Evolutionary conservation across 2,888 invertebrate species (phyloP).

Genomic region (Rhagonycha fulva): DNA sequence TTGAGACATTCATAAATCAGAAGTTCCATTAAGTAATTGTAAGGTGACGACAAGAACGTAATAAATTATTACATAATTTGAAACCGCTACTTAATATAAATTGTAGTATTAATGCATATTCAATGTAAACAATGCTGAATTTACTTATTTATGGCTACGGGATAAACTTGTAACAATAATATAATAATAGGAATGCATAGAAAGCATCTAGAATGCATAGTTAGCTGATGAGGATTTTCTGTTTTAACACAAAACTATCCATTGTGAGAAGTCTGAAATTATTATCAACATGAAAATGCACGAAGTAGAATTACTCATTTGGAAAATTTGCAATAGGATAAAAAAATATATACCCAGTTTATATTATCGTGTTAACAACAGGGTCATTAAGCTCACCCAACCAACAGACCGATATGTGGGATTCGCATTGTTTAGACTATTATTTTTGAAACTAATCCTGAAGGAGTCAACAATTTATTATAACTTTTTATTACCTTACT

Average conservation of each 20-base stretch:
- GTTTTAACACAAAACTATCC: not conserved
- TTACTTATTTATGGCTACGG: not conserved
- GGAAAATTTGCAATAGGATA: not conserved
- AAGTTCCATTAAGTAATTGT: constrained; percentile 31
- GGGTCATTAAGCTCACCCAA: too few species aligned
- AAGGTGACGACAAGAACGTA: constrained; percentile 34
- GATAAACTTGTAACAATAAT: not conserved
- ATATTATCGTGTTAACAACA: too few species aligned
- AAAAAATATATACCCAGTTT: not conserved
- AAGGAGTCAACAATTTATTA: too few species aligned
- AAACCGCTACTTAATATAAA: constrained; percentile 14
- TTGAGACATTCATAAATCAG: constrained; percentile 31
- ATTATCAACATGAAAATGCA: not conserved
- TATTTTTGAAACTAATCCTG: too few species aligned
- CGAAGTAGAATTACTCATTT: not conserved
- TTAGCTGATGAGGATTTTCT: not conserved
- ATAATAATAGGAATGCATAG: not conserved
- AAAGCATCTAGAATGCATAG: not conserved
- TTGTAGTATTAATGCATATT: not conserved
- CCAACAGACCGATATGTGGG: too few species aligned
- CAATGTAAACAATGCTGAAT: not conserved
- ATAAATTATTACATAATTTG: constrained; percentile 29
- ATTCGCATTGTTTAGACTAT: too few species aligned
- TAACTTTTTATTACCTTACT: too few species aligned
- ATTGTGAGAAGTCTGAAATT: not conserved